Conservation (phyloP, 2,888 invertebrate genomes). For the Neoitamus cyanurus region DNA sequence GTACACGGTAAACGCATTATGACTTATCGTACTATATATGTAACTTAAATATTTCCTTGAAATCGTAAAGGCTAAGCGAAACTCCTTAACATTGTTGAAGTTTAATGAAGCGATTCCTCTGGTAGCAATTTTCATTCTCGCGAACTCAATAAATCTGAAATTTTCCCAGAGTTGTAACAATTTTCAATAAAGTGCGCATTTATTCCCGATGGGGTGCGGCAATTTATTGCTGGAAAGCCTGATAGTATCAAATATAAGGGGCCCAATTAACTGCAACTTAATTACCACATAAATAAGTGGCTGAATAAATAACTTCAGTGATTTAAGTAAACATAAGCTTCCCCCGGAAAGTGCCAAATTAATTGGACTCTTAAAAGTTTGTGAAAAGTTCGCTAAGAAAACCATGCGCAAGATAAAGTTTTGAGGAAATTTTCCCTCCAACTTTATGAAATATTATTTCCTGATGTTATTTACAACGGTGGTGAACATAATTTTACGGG, state of each 20-base stretch:
- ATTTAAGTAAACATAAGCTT: conserved; percentile 44
- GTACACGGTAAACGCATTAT: no score
- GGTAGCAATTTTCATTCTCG: background rate
- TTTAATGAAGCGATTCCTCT: background rate
- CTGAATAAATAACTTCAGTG: conserved; percentile 40
- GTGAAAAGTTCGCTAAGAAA: conserved; percentile 39
- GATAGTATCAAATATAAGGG: conserved; percentile 10
- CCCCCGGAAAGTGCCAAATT: conserved; percentile 36
- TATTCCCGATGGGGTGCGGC: background rate
- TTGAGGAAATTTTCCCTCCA: conserved; percentile 24
- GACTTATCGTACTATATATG: background rate
- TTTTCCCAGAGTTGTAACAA: background rate
- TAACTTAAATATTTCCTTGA: background rate
- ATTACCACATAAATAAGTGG: conserved; percentile 44
- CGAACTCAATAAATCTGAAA: background rate
- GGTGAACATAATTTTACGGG: conserved; percentile 39
- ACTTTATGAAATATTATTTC: conserved; percentile 45
- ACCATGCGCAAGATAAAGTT: conserved; percentile 42
- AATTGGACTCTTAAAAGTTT: conserved; percentile 46
- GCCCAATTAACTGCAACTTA: conserved; percentile 45
- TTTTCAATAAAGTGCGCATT: background rate
- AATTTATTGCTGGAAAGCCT: background rate
- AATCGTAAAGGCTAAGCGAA: background rate
- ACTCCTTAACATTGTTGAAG: background rate
- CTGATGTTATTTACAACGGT: conserved; percentile 40